Percentiles rank a stretch among this genome's conserved stretches.
phyloP scores from a whole-genome alignment of 2,888 invertebrate genomes.

The Coelopa pilipes region DNA sequence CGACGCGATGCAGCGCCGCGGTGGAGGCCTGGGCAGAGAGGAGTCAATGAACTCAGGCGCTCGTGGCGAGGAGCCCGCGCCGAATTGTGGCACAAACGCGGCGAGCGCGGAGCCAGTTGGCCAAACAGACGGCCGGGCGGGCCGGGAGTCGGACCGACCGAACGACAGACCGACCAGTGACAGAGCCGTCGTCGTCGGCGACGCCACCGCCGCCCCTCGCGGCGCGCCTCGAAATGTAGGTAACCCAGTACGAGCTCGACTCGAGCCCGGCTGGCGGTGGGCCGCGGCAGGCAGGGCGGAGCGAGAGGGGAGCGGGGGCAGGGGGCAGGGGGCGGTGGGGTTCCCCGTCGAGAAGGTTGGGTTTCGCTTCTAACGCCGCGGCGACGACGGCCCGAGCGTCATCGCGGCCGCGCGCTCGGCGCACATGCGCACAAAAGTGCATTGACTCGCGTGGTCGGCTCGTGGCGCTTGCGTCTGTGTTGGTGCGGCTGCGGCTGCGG shows the following conservation, averaged over 20 bases:
- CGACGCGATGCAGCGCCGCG: slow-evolving; percentile 9
- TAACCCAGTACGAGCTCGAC: slow-evolving; percentile 34
- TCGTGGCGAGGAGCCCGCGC: slow-evolving; percentile 17
- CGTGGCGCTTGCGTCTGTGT: background rate
- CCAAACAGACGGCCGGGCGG: background rate
- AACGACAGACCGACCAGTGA: background rate
- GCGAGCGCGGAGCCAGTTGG: slow-evolving; percentile 6
- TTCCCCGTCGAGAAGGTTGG: background rate
- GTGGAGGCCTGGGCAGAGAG: slow-evolving; percentile 37
- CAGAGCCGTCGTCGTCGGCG: too few relatives aligned
- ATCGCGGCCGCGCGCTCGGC: background rate
- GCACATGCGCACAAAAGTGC: slow-evolving; percentile 37
- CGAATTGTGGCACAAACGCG: slow-evolving; percentile 31
- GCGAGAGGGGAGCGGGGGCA: background rate
- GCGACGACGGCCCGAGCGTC: background rate
- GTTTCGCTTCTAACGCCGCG: slow-evolving; percentile 17
- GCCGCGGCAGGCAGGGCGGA: background rate
- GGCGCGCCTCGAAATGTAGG: slow-evolving; percentile 33
- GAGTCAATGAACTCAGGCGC: slow-evolving; percentile 40
- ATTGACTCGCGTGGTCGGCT: slow-evolving; percentile 40
- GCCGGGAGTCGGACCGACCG: background rate
- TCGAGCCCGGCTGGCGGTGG: background rate
- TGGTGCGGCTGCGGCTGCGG: background rate
- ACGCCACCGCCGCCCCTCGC: too few relatives aligned
- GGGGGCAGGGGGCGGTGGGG: slow-evolving; percentile 10